Base-by-base conservation (phyloP, 2,888 invertebrate genomes). In the Gnatocerus cornutus region DNA sequence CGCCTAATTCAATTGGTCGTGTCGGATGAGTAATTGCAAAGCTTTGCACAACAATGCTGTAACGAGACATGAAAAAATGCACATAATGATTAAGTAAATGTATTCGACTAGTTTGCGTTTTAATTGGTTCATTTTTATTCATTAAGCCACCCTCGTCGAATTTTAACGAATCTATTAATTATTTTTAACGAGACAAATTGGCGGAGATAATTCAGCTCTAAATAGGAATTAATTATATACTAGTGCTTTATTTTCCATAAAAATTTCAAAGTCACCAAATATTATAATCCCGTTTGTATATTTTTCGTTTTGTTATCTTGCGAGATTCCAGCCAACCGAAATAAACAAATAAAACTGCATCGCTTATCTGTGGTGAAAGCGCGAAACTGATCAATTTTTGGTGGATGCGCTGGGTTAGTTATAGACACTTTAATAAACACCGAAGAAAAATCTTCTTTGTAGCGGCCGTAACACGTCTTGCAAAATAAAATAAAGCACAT, bases 401-500 rank as follows among this genome's bases (percentile, higher is more conserved):
- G 8, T 37, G n/a, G 37, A n/a, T 3, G n/a, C 8, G n/a, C 37
- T 7, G 9, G n/a, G 8, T 37, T n/a, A n/a, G 9, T 30, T 7
- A 8, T 7, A 37, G 7, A 37, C n/a, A n/a, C 7, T 8, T 37
- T 37, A 37, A 37, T 37, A n/a, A 37, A 37, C 7, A n/a, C n/a
- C n/a, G n/a, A n/a, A n/a, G 12, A 12, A 10, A 10, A 41, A 41
- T 41, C 41, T 12, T 12, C 33, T 6, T 6, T n/a, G 41, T 12
- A 6, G 5, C 41, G 41, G 41, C 41, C 41, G 41, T 41, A 41
- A 41, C 41, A 41, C 41, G 41, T 12, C 12, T n/a, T n/a, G 10
- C 56, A 43, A 14, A 21, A 9, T 43, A 56, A 39, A 61, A 63
- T 63, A 63, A 52, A 63, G 12, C 52, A 63, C 29, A 52, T 52